Conservation (phyloP, 2,797 vertebrate species). For the Antennarius maculatus region DNA sequence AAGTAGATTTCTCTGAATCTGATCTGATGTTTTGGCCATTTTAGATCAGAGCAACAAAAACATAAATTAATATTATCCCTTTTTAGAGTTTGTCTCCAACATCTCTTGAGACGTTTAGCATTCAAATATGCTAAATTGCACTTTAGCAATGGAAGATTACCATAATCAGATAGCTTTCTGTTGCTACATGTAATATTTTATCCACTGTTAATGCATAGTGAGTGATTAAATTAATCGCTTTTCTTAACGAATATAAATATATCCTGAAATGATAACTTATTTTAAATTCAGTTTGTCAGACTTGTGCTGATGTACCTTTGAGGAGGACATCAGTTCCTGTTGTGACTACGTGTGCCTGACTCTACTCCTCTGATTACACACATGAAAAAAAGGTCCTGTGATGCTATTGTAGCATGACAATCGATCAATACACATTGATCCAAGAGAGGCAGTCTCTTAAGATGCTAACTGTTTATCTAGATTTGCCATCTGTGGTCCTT, state of each 20-base stretch:
- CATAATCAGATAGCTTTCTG: no score
- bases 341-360: neutral
- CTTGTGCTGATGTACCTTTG: conserved; percentile 2
- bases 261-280: no score
- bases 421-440: conserved; percentile 6
- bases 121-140: neutral
- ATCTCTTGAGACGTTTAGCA: neutral
- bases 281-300: neutral
- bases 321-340: neutral
- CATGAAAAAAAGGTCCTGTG: neutral
- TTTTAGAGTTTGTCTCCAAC: neutral
- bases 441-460: conserved; percentile 3
- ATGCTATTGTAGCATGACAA: conserved; percentile 14
- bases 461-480: conserved; percentile 13
- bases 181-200: neutral
- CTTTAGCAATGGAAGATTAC: neutral
- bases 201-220: neutral
- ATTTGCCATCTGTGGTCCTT: conserved; percentile 22
- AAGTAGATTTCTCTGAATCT: no score
- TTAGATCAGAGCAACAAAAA: no score
- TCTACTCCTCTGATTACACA: neutral
- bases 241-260: no score
- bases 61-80: no score
- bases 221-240: neutral
- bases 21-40: no score